Evolutionary conservation across 1,140 invertebrate species (phyloP).

Genomic region (Druon quercuslanigerum): DNA sequence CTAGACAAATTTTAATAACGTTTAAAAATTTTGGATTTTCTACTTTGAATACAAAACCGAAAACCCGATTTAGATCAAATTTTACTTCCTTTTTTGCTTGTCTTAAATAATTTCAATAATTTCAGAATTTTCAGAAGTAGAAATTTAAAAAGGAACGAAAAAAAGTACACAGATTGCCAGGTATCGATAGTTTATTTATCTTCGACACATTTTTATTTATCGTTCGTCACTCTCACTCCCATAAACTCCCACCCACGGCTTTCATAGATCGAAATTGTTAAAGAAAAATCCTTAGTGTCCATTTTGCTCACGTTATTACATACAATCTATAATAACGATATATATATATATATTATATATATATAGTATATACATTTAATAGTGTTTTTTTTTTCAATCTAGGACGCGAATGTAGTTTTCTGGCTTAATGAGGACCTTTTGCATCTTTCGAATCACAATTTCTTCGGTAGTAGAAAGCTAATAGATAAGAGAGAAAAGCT

Average conservation of each 20-base stretch:
- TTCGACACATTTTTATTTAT: conserved; percentile 49
- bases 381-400: conserved; percentile 55
- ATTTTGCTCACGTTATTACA: conserved; percentile 57
- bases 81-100: no score
- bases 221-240: conserved; percentile 45
- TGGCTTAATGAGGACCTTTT: conserved; percentile 19
- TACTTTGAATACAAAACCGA: no score
- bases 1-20: no score
- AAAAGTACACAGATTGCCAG: conserved; percentile 40
- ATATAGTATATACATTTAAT: conserved; percentile 62
- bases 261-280: conserved; percentile 33
- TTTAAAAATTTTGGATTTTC: no score
- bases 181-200: conserved; percentile 57
- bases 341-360: conserved; percentile 68
- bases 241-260: conserved; percentile 43
- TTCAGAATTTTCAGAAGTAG: conserved; percentile 13
- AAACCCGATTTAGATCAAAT: no score
- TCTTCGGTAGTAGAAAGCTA: conserved; percentile 10
- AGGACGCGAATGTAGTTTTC: conserved; percentile 51
- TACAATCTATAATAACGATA: conserved; percentile 69
- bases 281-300: conserved; percentile 33
- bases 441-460: conserved; percentile 27
- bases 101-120: no score
- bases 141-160: conserved; percentile 16
- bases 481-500: not conserved